A percentile compares a stretch with the other conserved stretches of the same genome.
Evolutionary conservation across 2,888 invertebrate genomes (phyloP).

Genomic region (Arrhopalites spinosus): DNA sequence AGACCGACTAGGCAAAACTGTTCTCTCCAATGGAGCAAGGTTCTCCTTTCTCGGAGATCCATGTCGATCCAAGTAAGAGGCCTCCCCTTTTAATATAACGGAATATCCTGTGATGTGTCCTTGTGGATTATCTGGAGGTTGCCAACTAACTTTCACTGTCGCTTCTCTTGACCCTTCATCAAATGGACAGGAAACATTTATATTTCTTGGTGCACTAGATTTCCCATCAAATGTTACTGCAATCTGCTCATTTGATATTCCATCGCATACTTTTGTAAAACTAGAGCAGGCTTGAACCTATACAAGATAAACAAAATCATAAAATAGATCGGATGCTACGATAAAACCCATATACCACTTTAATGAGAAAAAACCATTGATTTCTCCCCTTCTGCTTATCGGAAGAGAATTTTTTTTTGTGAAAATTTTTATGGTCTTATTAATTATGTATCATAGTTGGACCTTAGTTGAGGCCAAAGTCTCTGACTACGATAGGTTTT

Average conservation of each 20-base stretch:
- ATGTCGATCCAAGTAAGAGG: slow-evolving; percentile 62
- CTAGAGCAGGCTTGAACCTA: slow-evolving; percentile 78
- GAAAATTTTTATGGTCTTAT: no score
- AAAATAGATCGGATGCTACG: no score
- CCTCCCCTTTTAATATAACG: slow-evolving; percentile 66
- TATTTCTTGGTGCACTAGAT: slow-evolving; percentile 73
- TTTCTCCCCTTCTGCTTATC: background rate
- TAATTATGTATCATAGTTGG: no score
- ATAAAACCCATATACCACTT: no score
- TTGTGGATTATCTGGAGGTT: slow-evolving; percentile 72
- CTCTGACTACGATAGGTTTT: no score
- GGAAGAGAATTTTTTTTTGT: background rate
- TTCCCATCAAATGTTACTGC: slow-evolving; percentile 84
- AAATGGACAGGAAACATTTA: slow-evolving; percentile 70
- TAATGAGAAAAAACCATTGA: background rate
- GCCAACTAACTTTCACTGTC: slow-evolving; percentile 74
- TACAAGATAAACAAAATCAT: background rate
- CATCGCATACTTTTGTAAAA: slow-evolving; percentile 74
- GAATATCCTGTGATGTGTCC: slow-evolving; percentile 80
- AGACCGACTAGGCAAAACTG: slow-evolving; percentile 62
- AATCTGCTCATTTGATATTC: slow-evolving; percentile 76
- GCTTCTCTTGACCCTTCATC: slow-evolving; percentile 67
- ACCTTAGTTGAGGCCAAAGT: no score
- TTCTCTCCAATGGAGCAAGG: slow-evolving; percentile 67
- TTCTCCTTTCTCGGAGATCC: slow-evolving; percentile 63